Base-by-base conservation (phyloP, 1,140 invertebrate species). In the Rhagoletis pomonella region DNA sequence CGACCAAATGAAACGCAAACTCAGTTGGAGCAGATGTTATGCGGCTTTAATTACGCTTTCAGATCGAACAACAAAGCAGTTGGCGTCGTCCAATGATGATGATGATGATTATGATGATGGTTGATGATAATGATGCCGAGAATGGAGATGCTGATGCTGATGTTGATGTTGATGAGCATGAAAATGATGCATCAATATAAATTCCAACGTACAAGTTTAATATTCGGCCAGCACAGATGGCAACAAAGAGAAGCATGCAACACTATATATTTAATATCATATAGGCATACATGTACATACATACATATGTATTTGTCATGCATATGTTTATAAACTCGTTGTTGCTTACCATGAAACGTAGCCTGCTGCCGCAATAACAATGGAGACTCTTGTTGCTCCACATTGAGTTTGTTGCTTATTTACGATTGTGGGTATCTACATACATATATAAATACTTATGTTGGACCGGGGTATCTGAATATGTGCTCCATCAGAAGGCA, bases 11-110 rank as follows among this genome's bases (percentile, higher is more conserved):
- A 55, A 17, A 77, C 19, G 55, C 47, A 55, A 77, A 77, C 17
- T 47, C 50, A 55, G n/a, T 77, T 77, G 73, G n/a, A 77, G 73
- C 73, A 77, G 73, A 77, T 77, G 73, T 77, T 77, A 77, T 77
- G 73, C 73, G 12, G 44, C 73, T 50, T 77, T 77, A 77, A 77
- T 77, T 77, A 77, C 47, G 50, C 17, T 77, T 77, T 55, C 73
- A 77, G 73, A 47, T 47, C 44, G 67, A 64, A 59, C 6, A 59
- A 12, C 9, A 77, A 55, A 47, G n/a, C 73, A 77, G 73, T 77
- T 77, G 73, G 67, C 67, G 67, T 44, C 67, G 65, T 10, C n/a
- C 19, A 4, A 64, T 64, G 29, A 42, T 12, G 67, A 42, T 12
- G 67, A 7, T 73, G n/a, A 39, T 19, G 3, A 5, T 67, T n/a